phyloP scores from a whole-genome alignment of 2,888 invertebrate species.

The Tetragonula carbonaria region DNA sequence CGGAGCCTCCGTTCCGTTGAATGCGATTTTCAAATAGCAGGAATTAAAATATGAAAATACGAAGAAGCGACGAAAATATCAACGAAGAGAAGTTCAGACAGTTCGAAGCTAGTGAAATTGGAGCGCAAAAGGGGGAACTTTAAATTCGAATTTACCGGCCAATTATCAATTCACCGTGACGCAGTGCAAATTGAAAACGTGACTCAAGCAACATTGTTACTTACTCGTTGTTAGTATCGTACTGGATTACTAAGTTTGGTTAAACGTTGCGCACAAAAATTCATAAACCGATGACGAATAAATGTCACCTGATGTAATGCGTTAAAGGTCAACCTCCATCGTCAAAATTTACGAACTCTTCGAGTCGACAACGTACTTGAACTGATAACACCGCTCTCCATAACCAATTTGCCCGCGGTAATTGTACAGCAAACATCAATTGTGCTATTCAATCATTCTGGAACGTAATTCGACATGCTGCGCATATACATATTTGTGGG shows the following conservation, averaged over 20 bases:
- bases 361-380: background rate
- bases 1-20: slow-evolving; percentile 23
- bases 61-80: too few relatives aligned
- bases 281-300: background rate
- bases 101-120: background rate
- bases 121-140: background rate
- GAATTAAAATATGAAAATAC: background rate
- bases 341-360: background rate
- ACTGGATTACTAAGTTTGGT: background rate
- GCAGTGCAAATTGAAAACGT: background rate
- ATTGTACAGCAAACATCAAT: background rate
- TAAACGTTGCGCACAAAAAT: background rate
- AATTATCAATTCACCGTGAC: background rate
- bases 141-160: background rate
- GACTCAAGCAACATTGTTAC: background rate
- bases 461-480: background rate
- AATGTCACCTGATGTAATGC: too few relatives aligned
- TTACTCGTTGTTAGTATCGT: background rate
- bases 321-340: background rate
- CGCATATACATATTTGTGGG: background rate
- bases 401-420: background rate
- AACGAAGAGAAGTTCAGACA: too few relatives aligned
- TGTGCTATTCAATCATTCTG: background rate
- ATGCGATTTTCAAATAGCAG: background rate
- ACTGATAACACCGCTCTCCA: background rate